phyloP scores from a whole-genome alignment of 2,888 invertebrate species.

The Idaea biselata region DNA sequence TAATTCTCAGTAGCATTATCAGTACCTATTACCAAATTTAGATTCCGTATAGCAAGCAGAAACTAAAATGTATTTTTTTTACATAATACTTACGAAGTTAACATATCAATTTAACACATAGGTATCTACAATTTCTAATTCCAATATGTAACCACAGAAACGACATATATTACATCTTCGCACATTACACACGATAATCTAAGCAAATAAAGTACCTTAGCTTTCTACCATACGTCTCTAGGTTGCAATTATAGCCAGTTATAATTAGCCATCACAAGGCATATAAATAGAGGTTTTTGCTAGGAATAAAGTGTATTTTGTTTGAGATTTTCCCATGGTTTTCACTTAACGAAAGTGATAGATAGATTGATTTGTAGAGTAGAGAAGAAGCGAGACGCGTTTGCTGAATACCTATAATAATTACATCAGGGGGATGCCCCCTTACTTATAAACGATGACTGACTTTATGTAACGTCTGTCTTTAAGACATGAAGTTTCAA shows the following conservation, averaged over 20 bases:
- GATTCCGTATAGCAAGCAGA: too few relatives aligned
- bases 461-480: too few relatives aligned
- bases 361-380: conserved; percentile 9
- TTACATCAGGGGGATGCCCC: too few relatives aligned
- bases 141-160: background rate
- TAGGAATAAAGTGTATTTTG: conserved; percentile 28
- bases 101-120: too few relatives aligned
- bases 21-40: too few relatives aligned
- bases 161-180: background rate
- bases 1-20: too few relatives aligned
- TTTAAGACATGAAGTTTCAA: too few relatives aligned
- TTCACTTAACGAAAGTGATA: conserved; percentile 59
- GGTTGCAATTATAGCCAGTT: conserved; percentile 1
- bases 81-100: too few relatives aligned
- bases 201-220: background rate
- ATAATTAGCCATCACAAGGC: conserved; percentile 12
- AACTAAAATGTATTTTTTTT: too few relatives aligned
- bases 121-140: background rate
- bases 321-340: conserved; percentile 50
- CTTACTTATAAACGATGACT: too few relatives aligned
- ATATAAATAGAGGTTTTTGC: conserved; percentile 38
- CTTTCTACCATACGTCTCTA: background rate
- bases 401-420: background rate
- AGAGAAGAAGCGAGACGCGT: background rate
- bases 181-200: background rate